A percentile compares a stretch with the other conserved stretches of the same genome.
Conservation (phyloP, 2,113 vertebrate genomes). For the Procavia capensis region DNA sequence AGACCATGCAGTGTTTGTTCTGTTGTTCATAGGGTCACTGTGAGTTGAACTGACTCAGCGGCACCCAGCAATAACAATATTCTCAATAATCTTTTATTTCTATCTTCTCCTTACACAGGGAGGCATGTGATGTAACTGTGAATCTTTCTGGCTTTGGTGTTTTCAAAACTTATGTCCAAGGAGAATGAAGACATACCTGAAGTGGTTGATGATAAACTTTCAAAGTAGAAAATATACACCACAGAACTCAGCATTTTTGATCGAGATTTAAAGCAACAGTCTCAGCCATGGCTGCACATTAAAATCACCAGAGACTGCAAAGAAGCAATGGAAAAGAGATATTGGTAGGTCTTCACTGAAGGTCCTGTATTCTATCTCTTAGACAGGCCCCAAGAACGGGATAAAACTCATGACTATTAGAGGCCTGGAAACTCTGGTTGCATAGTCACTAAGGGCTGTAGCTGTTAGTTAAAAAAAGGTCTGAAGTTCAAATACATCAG, state of each 20-base stretch:
- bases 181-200: neutral
- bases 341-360: neutral
- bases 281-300: neutral
- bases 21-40: no score
- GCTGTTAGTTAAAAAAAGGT: no score
- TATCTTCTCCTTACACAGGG: neutral
- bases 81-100: neutral
- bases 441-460: no score
- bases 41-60: no score
- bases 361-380: neutral
- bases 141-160: neutral
- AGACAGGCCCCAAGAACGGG: neutral
- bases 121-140: neutral
- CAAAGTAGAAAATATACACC: neutral
- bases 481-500: no score
- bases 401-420: neutral
- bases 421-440: no score
- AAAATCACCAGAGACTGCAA: neutral
- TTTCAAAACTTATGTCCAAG: neutral
- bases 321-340: conserved; percentile 24
- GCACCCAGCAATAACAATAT: no score
- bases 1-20: no score
- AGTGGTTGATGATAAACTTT: neutral
- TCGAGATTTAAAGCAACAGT: neutral
- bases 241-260: neutral